These are phyloP conservation scores for Adineta ricciae DNA, from an alignment of 2,888 invertebrate genomes.

Conservation along the genomic window DNA sequence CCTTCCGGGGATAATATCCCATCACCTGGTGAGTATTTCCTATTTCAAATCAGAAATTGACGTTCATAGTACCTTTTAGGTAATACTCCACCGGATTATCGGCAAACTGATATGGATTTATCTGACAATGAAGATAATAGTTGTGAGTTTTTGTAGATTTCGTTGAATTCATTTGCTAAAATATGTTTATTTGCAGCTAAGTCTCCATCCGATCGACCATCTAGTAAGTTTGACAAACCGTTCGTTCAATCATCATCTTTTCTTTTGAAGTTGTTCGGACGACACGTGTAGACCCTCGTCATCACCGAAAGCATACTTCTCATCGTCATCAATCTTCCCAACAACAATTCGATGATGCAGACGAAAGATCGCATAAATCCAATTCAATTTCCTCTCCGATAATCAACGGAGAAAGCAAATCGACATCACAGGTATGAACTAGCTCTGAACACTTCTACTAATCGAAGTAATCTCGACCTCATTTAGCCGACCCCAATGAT, in stretches of 20 bases:
- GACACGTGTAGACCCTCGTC: conserved; percentile 12
- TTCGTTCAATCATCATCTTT: too few relatives aligned
- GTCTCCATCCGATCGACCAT: not conserved
- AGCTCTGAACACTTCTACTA: not conserved
- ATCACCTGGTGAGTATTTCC: not conserved
- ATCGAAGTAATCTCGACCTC: too few relatives aligned
- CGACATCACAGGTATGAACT: not conserved
- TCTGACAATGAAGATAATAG: conserved; percentile 4
- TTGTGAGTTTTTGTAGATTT: not conserved
- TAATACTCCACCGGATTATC: conserved; percentile 13
- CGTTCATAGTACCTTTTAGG: too few relatives aligned
- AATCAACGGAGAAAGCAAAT: not conserved
- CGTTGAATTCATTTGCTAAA: not conserved
- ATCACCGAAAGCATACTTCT: not conserved
- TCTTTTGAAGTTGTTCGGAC: not conserved
- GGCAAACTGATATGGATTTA: conserved; percentile 22
- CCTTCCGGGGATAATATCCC: not conserved
- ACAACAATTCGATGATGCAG: not conserved
- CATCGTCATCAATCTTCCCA: not conserved
- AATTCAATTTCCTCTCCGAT: not conserved
- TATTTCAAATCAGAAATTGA: too few relatives aligned
- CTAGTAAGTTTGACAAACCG: too few relatives aligned
- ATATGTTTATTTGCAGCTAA: not conserved
- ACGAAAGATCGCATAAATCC: not conserved
- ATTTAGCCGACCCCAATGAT: not conserved